These are phyloP conservation scores for Acanthisitta chloris DNA, from an alignment of 2,113 vertebrate species.

Conservation along the genomic window DNA sequence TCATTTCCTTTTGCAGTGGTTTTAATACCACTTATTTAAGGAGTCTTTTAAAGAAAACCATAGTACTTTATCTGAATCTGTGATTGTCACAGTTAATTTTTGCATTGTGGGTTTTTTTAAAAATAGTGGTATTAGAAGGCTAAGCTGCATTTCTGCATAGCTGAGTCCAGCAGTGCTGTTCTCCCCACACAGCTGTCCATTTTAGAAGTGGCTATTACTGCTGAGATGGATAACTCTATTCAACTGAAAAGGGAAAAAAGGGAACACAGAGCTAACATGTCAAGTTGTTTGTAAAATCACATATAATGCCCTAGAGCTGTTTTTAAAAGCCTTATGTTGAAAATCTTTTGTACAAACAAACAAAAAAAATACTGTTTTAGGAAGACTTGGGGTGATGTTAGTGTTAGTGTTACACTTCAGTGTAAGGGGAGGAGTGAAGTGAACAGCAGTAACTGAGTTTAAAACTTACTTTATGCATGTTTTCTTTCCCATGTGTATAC, in stretches of 20 bases:
- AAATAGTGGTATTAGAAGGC: not conserved
- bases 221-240: not conserved
- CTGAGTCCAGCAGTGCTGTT: not conserved
- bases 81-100: not conserved
- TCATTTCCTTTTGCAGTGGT: not conserved
- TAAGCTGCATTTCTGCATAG: not conserved
- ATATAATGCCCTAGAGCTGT: not conserved
- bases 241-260: not conserved
- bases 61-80: not conserved
- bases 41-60: not conserved
- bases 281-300: not conserved
- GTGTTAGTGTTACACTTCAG: not conserved
- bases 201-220: not conserved
- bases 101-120: not conserved
- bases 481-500: fast-evolving
- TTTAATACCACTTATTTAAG: not conserved
- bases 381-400: not conserved
- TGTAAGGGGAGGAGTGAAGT: not conserved
- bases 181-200: not conserved
- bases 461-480: not conserved
- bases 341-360: not conserved
- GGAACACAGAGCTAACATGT: not conserved
- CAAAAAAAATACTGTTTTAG: not conserved
- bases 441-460: not conserved
- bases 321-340: not conserved